Conservation (phyloP, 1,140 invertebrate genomes). For the Xylocopa sonorina region DNA sequence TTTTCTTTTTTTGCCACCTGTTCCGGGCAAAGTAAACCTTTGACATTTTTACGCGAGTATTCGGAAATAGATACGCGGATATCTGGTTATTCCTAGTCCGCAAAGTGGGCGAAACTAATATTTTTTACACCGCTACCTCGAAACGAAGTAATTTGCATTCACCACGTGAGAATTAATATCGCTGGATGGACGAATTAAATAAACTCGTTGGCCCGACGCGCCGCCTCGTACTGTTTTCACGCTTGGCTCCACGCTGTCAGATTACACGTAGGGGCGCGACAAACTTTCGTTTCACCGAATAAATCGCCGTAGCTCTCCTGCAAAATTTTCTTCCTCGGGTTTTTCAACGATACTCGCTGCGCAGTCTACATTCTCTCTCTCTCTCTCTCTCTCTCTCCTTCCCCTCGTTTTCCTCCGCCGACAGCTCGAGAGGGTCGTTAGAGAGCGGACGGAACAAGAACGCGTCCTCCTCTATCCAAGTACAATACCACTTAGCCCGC, state of each 20-base stretch:
- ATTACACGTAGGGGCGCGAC: background rate
- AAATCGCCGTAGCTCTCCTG: constrained; percentile 9
- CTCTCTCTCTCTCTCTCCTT: background rate
- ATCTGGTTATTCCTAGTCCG: background rate
- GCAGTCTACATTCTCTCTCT: too few species aligned
- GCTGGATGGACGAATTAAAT: constrained; percentile 25
- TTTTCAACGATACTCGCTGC: too few species aligned
- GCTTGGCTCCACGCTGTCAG: background rate
- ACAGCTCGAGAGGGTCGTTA: constrained; percentile 53
- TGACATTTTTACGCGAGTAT: background rate
- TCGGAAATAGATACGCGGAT: background rate
- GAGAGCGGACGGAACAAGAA: constrained; percentile 33
- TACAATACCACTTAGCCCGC: constrained; percentile 13
- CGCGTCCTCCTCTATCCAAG: background rate
- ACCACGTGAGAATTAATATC: constrained; percentile 54
- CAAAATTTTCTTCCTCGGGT: background rate
- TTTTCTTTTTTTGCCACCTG: background rate
- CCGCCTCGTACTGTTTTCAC: background rate
- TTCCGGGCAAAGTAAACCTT: background rate
- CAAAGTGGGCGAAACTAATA: too few species aligned
- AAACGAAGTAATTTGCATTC: constrained; percentile 52
- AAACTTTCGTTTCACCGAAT: background rate
- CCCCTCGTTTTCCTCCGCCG: background rate
- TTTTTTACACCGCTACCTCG: too few species aligned
- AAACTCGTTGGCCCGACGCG: constrained; percentile 45